A percentile compares a stretch with the other conserved stretches of the same genome.
phyloP scores from a whole-genome alignment of 2,888 invertebrate species.

The Isoperla grammatica region DNA sequence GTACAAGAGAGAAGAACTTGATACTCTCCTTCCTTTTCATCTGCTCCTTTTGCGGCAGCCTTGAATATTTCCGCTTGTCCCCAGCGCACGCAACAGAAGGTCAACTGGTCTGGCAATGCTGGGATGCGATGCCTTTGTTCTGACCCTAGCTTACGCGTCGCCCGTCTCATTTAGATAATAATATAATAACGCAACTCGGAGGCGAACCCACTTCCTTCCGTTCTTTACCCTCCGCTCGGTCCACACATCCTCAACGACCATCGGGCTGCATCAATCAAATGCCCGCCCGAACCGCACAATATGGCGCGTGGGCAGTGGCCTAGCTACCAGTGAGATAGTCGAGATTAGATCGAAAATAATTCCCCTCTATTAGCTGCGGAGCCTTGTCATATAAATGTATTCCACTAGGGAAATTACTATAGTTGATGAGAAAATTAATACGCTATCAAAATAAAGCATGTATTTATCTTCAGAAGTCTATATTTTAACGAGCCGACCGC shows the following conservation, averaged over 20 bases:
- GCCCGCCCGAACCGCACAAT: too few relatives aligned
- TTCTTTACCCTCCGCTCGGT: not conserved
- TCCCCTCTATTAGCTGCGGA: too few relatives aligned
- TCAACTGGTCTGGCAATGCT: conserved; percentile 43
- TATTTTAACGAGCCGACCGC: too few relatives aligned
- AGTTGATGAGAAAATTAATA: too few relatives aligned
- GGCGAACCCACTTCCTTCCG: conserved; percentile 22
- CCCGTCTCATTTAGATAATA: conserved; percentile 1
- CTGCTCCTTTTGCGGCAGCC: conserved; percentile 21
- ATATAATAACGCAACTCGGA: not conserved
- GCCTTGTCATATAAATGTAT: too few relatives aligned
- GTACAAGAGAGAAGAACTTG: conserved; percentile 18
- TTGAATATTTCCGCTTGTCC: conserved; percentile 39
- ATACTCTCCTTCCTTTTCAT: conserved; percentile 7
- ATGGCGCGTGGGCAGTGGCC: too few relatives aligned
- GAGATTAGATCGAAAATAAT: too few relatives aligned
- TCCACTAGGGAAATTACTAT: too few relatives aligned
- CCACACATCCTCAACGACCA: not conserved
- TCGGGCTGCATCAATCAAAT: not conserved
- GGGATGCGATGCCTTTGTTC: conserved; percentile 38
- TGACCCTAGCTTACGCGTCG: conserved; percentile 7
- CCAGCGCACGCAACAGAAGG: conserved; percentile 38
- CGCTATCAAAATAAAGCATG: not conserved
- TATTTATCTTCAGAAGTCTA: not conserved
- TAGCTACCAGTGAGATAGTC: too few relatives aligned